A percentile compares a stretch with the other conserved stretches of the same genome.
Evolutionary conservation across 2,797 vertebrate species (phyloP).

Genomic region (Propithecus deckenii): DNA sequence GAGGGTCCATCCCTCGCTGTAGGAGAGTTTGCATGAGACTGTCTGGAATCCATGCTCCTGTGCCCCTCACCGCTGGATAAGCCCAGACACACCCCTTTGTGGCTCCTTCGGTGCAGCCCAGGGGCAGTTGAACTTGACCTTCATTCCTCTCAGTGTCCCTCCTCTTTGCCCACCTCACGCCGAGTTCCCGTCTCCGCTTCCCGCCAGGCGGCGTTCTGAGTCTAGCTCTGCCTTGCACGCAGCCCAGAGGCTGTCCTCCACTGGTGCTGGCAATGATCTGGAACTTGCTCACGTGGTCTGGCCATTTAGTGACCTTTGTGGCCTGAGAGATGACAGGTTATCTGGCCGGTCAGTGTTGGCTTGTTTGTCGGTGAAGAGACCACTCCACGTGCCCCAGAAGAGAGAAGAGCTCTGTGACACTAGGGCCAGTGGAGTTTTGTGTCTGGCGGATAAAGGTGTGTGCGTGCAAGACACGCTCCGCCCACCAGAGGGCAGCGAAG

Average conservation of each 20-base stretch:
- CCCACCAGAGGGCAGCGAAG: not conserved
- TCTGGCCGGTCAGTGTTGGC: not conserved
- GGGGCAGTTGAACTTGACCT: not conserved
- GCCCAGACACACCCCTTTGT: not conserved
- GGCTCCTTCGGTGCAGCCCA: not conserved
- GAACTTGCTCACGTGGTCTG: not conserved
- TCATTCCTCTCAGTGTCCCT: not conserved
- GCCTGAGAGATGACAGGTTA: not conserved
- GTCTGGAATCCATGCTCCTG: not conserved
- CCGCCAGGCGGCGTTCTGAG: too few relatives aligned
- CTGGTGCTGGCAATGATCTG: too few relatives aligned
- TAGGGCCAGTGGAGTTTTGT: not conserved
- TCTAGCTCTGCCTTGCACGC: not conserved
- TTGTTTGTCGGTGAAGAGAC: not conserved
- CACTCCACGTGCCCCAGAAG: not conserved
- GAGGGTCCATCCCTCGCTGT: not conserved
- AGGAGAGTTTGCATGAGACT: not conserved
- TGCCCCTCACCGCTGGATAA: not conserved
- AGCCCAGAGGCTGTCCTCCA: not conserved
- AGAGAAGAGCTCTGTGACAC: not conserved
- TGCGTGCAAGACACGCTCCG: not conserved
- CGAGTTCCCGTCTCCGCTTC: too few relatives aligned
- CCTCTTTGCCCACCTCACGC: too few relatives aligned
- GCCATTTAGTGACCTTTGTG: not conserved
- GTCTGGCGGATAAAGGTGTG: not conserved